A percentile compares a stretch with the other conserved stretches of the same genome.
These are phyloP conservation scores for Chaetura pelagica DNA, from an alignment of 2,113 vertebrate species.

Conservation along the genomic window DNA sequence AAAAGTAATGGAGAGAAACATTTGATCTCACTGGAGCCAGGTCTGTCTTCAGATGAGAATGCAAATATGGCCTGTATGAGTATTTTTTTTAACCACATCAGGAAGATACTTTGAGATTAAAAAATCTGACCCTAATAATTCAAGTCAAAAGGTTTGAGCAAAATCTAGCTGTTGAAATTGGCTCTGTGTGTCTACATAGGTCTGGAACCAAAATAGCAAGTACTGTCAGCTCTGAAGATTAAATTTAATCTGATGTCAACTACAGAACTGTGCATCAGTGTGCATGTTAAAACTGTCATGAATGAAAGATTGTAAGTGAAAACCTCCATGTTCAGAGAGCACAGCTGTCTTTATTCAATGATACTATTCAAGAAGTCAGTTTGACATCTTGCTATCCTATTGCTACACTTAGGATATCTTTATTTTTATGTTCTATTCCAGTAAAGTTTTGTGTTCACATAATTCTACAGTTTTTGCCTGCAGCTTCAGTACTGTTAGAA, in stretches of 20 bases:
- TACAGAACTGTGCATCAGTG: not conserved
- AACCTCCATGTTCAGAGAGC: not conserved
- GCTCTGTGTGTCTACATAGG: not conserved
- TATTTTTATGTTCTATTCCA: not conserved
- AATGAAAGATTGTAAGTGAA: not conserved
- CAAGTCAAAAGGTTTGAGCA: not conserved
- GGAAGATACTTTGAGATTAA: not conserved
- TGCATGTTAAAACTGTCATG: not conserved
- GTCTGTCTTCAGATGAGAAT: not conserved
- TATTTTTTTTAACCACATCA: not conserved
- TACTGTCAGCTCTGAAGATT: not conserved
- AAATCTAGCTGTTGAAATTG: not conserved
- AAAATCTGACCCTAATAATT: not conserved
- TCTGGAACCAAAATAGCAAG: not conserved
- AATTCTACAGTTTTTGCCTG: not conserved
- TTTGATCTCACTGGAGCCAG: not conserved
- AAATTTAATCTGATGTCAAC: not conserved
- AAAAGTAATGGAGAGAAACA: not conserved
- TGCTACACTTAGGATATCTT: not conserved
- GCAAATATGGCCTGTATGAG: not conserved
- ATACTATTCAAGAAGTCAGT: not conserved
- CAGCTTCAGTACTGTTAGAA: not conserved
- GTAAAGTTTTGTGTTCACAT: not conserved
- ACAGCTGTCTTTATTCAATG: not conserved
- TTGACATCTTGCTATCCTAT: not conserved